These are phyloP conservation scores for Nesidiocoris tenuis DNA, from an alignment of 2,888 invertebrate genomes.

Conservation along the genomic window DNA sequence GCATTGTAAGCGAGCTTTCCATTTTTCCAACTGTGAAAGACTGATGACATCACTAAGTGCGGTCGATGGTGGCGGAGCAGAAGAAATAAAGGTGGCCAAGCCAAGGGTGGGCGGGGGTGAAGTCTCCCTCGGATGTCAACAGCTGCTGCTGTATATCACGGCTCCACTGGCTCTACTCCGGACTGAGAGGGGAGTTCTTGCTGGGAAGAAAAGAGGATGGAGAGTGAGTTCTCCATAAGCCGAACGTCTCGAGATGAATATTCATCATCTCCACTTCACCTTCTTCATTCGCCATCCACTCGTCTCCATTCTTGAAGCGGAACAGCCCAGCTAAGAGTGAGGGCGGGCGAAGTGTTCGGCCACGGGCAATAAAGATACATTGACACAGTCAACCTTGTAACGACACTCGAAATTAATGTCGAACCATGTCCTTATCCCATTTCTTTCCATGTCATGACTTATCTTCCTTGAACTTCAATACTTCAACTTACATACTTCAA, in stretches of 20 bases:
- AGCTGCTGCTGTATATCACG: slow-evolving; percentile 36
- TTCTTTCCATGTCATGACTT: too few species aligned
- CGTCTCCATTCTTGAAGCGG: background rate
- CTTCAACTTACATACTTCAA: too few species aligned
- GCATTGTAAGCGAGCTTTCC: too few species aligned
- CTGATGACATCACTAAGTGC: slow-evolving; percentile 35
- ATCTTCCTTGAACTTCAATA: too few species aligned
- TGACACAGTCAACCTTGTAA: background rate
- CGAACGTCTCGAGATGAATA: slow-evolving; percentile 24
- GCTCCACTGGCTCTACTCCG: too few species aligned
- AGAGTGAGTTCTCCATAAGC: background rate
- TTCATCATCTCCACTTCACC: slow-evolving; percentile 20
- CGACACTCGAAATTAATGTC: background rate
- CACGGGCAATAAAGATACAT: background rate
- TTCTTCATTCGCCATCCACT: background rate
- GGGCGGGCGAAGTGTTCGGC: background rate
- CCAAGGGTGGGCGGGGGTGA: background rate
- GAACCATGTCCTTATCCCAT: too few species aligned
- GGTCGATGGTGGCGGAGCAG: background rate
- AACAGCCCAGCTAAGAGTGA: slow-evolving; percentile 32
- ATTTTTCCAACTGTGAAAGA: too few species aligned
- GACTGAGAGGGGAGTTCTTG: slow-evolving; percentile 3
- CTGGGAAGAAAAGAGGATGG: background rate
- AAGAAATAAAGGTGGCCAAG: background rate
- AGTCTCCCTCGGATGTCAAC: slow-evolving; percentile 33